These are phyloP conservation scores for Oncorhynchus tshawytscha DNA, from an alignment of 2,113 vertebrate species.

Conservation along the genomic window DNA sequence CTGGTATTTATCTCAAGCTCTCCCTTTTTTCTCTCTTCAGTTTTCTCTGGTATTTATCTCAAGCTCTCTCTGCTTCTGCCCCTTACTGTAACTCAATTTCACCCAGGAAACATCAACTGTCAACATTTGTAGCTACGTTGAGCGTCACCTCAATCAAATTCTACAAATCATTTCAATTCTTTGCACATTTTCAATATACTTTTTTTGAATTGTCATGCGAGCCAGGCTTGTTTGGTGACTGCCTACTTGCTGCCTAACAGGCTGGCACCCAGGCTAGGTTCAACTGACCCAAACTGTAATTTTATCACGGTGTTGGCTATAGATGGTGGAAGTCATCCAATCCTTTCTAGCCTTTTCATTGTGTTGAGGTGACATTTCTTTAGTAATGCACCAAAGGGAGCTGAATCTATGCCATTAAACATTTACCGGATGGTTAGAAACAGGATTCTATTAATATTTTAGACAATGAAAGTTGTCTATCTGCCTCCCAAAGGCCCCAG, in stretches of 20 bases:
- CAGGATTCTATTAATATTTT: slow-evolving; percentile 43
- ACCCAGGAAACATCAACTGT: not conserved
- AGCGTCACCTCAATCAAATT: not conserved
- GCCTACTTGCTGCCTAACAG: not conserved
- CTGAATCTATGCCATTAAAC: slow-evolving; percentile 3
- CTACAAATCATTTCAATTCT: not conserved
- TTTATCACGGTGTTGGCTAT: not conserved
- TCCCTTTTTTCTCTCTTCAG: no score
- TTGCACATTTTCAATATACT: not conserved
- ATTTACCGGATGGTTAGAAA: slow-evolving; percentile 16
- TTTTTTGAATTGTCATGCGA: not conserved
- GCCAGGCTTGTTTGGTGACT: not conserved
- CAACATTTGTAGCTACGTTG: not conserved
- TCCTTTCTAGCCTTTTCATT: not conserved
- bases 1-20: not conserved
- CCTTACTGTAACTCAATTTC: slow-evolving; percentile 4
- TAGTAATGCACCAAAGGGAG: not conserved
- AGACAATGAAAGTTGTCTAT: slow-evolving; percentile 23
- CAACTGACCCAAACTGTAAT: not conserved
- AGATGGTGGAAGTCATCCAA: not conserved
- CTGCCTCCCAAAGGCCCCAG: not conserved
- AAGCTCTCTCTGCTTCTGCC: not conserved
- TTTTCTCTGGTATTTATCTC: not conserved
- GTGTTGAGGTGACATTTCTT: slow-evolving; percentile 1
- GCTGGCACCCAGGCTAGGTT: not conserved